Evolutionary conservation across 2,797 vertebrate genomes (phyloP), one percentile per base, ranked within the genome.

Genomic region (Acanthornis magna): DNA sequence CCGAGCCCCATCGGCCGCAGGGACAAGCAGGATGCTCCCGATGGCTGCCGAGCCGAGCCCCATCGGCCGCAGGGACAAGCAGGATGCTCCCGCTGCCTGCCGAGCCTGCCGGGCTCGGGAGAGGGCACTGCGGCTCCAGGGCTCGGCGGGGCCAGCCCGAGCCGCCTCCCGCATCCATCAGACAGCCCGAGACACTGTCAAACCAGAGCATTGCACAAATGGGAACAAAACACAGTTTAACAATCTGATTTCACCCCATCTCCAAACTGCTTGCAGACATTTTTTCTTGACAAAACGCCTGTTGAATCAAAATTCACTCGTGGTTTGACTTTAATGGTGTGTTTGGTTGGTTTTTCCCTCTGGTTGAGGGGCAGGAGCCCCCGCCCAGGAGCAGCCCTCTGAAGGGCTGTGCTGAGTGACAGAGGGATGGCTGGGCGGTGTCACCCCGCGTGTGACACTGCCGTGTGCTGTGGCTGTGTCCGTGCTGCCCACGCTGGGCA

Each of bases 161-260:
- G 65, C 42, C 47, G 63, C 60, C 82, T 71, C 47, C 67, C 17
- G 84, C 87, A 43, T 83, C 91, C 79, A 10, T 87, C 96, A 68
- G 80, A 48, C 77, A 85, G 96, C 54, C 74, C 89, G n/a, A 51
- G 95, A 93, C 97, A 83, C 81, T 89, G 97, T 90, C 97, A 96
- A 85, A 66, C 95, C 95, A 92, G 92, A 96, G 94, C 95, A 89
- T 96, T 98, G 97, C 98, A 95, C 97, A 95, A 97, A 96, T 96
- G 97, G 93, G 90, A 97, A 96, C 98, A 96, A 97, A 98, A 97
- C 96, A 85, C 97, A 96, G 94, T 97, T 98, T 96, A 97, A 97
- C 97, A 97, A 96, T 97, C 96, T 79, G 97, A 95, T 95, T 95
- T 90, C 95, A 76, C 95, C 96, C 95, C 78, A 34, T 94, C 92